These are phyloP conservation scores for Sminthurides bifidus DNA, from an alignment of 1,140 invertebrate genomes.

Conservation along the genomic window DNA sequence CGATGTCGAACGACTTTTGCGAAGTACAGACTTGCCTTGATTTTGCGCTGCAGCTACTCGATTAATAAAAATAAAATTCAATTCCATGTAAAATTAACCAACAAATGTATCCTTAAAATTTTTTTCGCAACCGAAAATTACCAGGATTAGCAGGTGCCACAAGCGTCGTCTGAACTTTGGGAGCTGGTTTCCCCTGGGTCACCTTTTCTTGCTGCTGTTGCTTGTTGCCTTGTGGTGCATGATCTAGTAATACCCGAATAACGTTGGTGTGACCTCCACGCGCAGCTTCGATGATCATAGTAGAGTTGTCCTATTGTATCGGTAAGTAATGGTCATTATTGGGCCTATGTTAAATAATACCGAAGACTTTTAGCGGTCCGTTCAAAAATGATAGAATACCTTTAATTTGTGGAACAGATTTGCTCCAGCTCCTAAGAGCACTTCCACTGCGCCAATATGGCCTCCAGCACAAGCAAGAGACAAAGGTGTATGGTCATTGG, in stretches of 20 bases:
- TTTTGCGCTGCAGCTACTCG: slow-evolving; percentile 10
- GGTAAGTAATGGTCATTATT: not conserved
- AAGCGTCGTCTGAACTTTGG: not conserved
- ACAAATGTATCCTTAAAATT: not conserved
- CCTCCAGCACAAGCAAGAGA: slow-evolving; percentile 94
- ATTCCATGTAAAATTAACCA: not conserved
- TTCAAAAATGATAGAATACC: slow-evolving; percentile 40
- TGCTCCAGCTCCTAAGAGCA: slow-evolving; percentile 75
- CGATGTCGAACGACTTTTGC: slow-evolving; percentile 31
- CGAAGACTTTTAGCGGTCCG: not conserved
- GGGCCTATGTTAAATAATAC: not conserved
- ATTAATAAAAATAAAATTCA: not conserved
- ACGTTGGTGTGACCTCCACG: slow-evolving; percentile 93
- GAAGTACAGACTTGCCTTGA: slow-evolving; percentile 26
- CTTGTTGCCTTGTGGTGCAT: slow-evolving; percentile 58
- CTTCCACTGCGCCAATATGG: slow-evolving; percentile 80
- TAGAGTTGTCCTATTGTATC: slow-evolving; percentile 72
- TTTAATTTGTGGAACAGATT: slow-evolving; percentile 94
- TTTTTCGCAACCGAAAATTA: too few relatives aligned
- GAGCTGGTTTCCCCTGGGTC: not conserved
- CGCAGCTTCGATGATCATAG: slow-evolving; percentile 95
- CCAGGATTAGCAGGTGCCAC: too few relatives aligned
- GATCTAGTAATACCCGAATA: slow-evolving; percentile 87
- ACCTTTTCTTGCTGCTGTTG: not conserved
- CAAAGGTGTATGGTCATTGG: slow-evolving; percentile 94